A percentile compares a stretch with the other conserved stretches of the same genome.
phyloP scores from a whole-genome alignment of 2,113 vertebrate genomes.

The Tachysurus vachellii region DNA sequence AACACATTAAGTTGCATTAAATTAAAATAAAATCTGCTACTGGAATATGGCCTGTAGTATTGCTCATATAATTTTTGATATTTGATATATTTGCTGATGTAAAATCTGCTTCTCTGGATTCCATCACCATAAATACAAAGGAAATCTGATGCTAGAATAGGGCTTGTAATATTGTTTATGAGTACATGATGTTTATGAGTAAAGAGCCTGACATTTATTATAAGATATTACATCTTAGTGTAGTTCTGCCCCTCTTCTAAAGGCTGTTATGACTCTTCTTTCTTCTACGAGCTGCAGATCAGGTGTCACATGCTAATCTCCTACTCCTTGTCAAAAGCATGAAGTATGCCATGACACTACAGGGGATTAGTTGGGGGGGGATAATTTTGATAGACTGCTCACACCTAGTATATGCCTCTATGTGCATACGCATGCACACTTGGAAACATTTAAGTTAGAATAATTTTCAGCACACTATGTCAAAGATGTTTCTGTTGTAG shows the following conservation, averaged over 20 bases:
- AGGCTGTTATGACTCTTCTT: conserved; percentile 24
- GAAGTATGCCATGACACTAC: conserved; percentile 37
- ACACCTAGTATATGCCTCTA: conserved; percentile 11
- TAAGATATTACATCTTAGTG: not conserved
- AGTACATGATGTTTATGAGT: conserved; percentile 2
- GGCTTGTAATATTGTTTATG: not conserved
- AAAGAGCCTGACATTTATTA: not conserved
- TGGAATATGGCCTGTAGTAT: not conserved
- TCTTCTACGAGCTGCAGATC: conserved; percentile 30
- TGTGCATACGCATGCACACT: conserved; percentile 24
- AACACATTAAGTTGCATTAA: too few species aligned
- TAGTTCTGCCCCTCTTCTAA: not conserved
- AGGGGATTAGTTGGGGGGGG: conserved; percentile 37
- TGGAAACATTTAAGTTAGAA: conserved; percentile 40
- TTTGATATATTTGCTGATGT: not conserved
- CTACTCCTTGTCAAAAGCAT: conserved; percentile 37
- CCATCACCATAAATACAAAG: not conserved
- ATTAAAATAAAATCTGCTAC: not conserved
- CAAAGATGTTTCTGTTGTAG: not conserved
- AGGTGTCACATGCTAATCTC: conserved; percentile 48
- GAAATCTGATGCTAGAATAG: not conserved
- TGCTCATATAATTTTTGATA: not conserved
- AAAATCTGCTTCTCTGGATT: not conserved
- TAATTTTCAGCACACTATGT: not conserved
- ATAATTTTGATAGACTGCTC: conserved; percentile 8